phyloP scores from a whole-genome alignment of 2,888 invertebrate species.

The Dicyrtomina minuta region DNA sequence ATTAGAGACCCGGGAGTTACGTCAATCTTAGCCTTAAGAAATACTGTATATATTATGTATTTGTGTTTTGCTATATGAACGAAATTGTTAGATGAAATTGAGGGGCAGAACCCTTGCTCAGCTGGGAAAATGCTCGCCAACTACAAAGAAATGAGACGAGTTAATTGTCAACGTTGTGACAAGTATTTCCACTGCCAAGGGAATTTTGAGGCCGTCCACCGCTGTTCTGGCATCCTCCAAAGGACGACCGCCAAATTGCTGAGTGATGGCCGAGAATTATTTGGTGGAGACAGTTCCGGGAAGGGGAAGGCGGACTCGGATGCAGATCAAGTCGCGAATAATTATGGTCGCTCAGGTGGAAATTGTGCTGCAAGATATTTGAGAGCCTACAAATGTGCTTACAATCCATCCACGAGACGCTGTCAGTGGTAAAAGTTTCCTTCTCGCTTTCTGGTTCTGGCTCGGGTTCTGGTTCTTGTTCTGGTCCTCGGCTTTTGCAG shows the following conservation, averaged over 20 bases:
- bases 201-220: constrained; percentile 26
- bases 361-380: constrained; percentile 27
- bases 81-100: neutral
- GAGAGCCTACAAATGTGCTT: constrained; percentile 3
- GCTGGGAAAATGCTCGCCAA: neutral
- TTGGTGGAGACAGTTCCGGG: constrained; percentile 11
- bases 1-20: no score
- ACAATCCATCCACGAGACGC: constrained; percentile 2
- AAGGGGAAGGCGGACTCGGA: constrained; percentile 18
- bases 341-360: constrained; percentile 21
- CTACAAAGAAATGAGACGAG: constrained; percentile 4
- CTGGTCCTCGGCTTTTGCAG: no score
- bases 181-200: constrained; percentile 30
- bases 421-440: neutral
- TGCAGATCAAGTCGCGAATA: constrained; percentile 26
- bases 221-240: constrained; percentile 14
- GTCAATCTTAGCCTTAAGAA: no score
- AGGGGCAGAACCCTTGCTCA: neutral
- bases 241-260: constrained; percentile 1
- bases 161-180: constrained; percentile 18
- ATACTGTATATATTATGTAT: no score
- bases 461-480: no score
- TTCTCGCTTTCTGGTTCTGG: neutral
- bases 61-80: no score
- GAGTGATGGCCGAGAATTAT: constrained; percentile 20